phyloP scores from a whole-genome alignment of 2,888 invertebrate genomes.

The Amblyteles armatorius region DNA sequence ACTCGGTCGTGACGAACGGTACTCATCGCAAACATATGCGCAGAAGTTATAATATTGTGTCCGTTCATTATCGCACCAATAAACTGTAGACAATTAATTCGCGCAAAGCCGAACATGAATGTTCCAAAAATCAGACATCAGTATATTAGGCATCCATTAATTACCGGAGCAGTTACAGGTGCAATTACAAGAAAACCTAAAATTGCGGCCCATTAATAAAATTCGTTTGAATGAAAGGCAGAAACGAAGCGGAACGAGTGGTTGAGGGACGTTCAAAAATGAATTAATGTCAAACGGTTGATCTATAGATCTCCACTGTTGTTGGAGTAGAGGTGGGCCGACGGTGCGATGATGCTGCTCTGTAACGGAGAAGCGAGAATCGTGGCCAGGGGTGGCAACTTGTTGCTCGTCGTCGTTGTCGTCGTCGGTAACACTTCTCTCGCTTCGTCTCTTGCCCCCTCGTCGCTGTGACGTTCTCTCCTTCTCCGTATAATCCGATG shows the following conservation, averaged over 20 bases:
- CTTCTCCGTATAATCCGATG: conserved; percentile 35
- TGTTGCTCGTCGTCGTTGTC: conserved; percentile 76
- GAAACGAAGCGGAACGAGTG: conserved; percentile 21
- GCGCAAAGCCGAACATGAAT: neutral
- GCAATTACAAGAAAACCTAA: neutral
- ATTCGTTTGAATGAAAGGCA: conserved; percentile 49
- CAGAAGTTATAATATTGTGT: neutral
- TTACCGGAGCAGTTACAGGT: neutral
- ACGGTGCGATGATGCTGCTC: conserved; percentile 37
- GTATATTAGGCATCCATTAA: neutral
- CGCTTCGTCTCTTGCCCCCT: conserved; percentile 49
- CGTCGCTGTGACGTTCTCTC: conserved; percentile 43
- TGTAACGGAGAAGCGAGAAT: conserved; percentile 57
- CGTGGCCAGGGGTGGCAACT: conserved; percentile 78
- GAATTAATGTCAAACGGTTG: conserved; percentile 77
- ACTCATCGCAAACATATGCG: neutral
- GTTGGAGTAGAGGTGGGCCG: conserved; percentile 33
- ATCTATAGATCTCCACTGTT: conserved; percentile 64
- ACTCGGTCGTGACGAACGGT: neutral
- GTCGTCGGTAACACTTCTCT: conserved; percentile 77
- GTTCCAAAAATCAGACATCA: neutral
- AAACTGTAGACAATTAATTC: neutral
- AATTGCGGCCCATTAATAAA: neutral
- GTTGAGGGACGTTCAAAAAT: conserved; percentile 77
- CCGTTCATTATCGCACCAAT: neutral